A percentile compares a stretch with the other conserved stretches of the same genome.
Conservation (phyloP, 2,113 vertebrate species). For the Saguinus imperator region DNA sequence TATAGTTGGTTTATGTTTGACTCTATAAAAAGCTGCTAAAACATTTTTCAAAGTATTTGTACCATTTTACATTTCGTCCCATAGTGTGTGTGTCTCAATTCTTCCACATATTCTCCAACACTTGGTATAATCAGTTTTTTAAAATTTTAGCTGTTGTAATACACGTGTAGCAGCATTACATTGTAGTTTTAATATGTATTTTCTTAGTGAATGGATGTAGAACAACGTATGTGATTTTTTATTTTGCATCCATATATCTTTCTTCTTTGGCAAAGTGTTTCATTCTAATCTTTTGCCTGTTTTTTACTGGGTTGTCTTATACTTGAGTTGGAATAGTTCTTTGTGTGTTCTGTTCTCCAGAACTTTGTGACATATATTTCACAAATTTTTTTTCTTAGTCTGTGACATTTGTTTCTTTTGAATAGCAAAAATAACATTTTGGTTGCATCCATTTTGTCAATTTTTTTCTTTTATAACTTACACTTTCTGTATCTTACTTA, state of each 20-base stretch:
- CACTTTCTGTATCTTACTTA: not conserved
- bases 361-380: not conserved
- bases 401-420: not conserved
- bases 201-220: not conserved
- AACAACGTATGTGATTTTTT: not conserved
- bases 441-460: not conserved
- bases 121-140: not conserved
- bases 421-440: not conserved
- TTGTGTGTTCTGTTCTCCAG: not conserved
- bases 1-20: not conserved
- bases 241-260: not conserved
- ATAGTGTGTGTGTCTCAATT: not conserved
- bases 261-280: not conserved
- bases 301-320: not conserved
- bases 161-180: not conserved
- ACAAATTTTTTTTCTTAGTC: not conserved
- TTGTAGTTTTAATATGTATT: constrained; percentile 6
- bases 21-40: not conserved
- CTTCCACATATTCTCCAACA: not conserved
- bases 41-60: not conserved
- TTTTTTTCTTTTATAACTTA: not conserved
- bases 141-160: not conserved
- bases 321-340: not conserved
- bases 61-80: not conserved
- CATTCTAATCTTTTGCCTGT: not conserved